phyloP scores from a whole-genome alignment of 2,888 invertebrate genomes.

The Neoitamus cyanurus region DNA sequence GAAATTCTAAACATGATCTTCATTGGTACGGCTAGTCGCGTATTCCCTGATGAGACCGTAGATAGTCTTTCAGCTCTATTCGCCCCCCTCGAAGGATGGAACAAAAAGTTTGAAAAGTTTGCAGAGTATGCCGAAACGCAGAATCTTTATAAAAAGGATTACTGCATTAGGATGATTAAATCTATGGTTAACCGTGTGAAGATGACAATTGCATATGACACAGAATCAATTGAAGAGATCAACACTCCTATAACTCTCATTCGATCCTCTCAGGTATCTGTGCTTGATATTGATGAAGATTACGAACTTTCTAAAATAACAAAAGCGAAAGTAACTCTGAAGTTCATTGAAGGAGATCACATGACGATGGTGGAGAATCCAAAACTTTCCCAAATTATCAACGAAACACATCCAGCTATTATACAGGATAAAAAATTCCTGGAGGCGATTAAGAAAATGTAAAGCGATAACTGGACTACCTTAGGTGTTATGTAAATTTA shows the following conservation, averaged over 20 bases:
- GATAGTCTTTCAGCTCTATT: slow-evolving; percentile 65
- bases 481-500: neutral
- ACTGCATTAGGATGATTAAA: slow-evolving; percentile 64
- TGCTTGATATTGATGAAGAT: slow-evolving; percentile 72
- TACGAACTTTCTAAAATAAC: slow-evolving; percentile 74
- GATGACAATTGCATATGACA: slow-evolving; percentile 68
- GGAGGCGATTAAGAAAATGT: neutral
- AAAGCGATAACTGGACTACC: neutral
- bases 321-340: slow-evolving; percentile 70
- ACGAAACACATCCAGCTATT: slow-evolving; percentile 64
- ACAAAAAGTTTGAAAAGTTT: slow-evolving; percentile 70
- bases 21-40: slow-evolving; percentile 58
- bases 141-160: slow-evolving; percentile 63
- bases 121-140: slow-evolving; percentile 66
- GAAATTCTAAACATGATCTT: slow-evolving; percentile 61
- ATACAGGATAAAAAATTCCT: slow-evolving; percentile 60
- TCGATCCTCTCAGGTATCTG: slow-evolving; percentile 72
- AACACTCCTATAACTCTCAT: slow-evolving; percentile 72
- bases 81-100: slow-evolving; percentile 68
- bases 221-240: slow-evolving; percentile 67
- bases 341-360: slow-evolving; percentile 79
- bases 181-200: slow-evolving; percentile 70
- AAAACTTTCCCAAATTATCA: slow-evolving; percentile 73
- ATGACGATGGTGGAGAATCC: slow-evolving; percentile 75
- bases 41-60: slow-evolving; percentile 62